Evolutionary conservation across 92 coral and sea anemone genomes (phyloP), one percentile per base, ranked within the genome.

Genomic region (Palythoa heliodiscus): DNA sequence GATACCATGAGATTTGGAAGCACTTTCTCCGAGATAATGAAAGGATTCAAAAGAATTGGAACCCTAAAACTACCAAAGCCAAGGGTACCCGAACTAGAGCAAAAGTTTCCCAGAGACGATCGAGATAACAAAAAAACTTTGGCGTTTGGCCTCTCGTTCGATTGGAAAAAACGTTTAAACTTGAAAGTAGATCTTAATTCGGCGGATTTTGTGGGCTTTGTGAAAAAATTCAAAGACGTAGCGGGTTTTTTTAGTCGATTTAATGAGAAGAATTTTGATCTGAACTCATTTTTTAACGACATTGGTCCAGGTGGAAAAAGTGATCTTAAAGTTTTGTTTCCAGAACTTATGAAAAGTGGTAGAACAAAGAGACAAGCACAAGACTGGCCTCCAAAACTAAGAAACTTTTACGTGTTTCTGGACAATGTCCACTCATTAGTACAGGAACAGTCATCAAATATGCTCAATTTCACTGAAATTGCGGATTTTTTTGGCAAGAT

Each of bases 401-500:
- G 88, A 80, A 80, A 80, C 76, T 83, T 97, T 2, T 83, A 89
- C 75, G 95, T 93, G 60, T 89, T 97, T 35, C 83, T 97, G 3
- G 77, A 86, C 7, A 88, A 87, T 20, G 85, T 97, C 5, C 83
- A 86, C 20, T 67, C 90, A 11, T 57, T 88, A 14, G 78, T 97
- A 2, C 92, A 93, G 71, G 61, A 63, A 35, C 90, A 93, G 12
- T 92, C 88, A 83, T 82, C 84, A 50, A 93, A 95, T 74, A 88
- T 95, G 17, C 53, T 94, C n/a, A 93, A 92, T 68, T 94, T 97
- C 39, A 93, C 95, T 60, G 98, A 96, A 47, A 88, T 95, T 11
- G 86, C 99, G 10, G 95, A 92, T 71, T 96, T 96, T 69, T 88
- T 96, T 85, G 87, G 92, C 29, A 91, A 93, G 66, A 89, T 93